These are phyloP conservation scores for Molossus molossus DNA, from an alignment of 2,797 vertebrate genomes.

Conservation along the genomic window DNA sequence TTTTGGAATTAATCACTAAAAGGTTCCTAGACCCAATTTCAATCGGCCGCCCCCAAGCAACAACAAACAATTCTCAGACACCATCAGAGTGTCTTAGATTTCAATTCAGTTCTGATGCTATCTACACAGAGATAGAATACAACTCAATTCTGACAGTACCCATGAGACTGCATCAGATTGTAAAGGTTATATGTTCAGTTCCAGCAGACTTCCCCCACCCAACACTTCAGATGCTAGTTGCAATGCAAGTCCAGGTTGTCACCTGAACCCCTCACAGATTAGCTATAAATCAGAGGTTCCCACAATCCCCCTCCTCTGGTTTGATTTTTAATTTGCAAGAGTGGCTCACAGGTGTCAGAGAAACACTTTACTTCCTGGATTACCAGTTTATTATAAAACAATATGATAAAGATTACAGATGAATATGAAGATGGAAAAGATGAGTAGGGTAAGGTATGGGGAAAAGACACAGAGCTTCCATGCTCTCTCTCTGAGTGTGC, in stretches of 20 bases:
- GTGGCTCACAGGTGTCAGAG: background rate
- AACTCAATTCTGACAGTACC: background rate
- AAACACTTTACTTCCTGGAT: background rate
- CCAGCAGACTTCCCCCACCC: background rate
- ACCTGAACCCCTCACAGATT: background rate
- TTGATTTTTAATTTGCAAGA: background rate
- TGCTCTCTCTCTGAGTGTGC: background rate
- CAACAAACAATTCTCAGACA: background rate
- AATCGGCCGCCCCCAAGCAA: background rate
- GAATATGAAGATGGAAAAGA: background rate
- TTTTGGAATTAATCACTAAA: background rate
- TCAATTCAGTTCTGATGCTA: background rate
- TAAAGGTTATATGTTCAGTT: background rate
- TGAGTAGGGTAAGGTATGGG: background rate
- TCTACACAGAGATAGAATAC: background rate
- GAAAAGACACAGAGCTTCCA: background rate
- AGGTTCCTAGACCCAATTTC: background rate
- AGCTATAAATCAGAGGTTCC: background rate
- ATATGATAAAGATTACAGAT: background rate
- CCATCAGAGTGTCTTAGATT: background rate
- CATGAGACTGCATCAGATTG: background rate
- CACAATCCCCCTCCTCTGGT: background rate
- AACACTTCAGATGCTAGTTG: too few relatives aligned
- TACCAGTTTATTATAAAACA: background rate
- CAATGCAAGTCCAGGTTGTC: background rate